Conservation (phyloP, 2,797 vertebrate genomes). For the Rhincodon typus region DNA sequence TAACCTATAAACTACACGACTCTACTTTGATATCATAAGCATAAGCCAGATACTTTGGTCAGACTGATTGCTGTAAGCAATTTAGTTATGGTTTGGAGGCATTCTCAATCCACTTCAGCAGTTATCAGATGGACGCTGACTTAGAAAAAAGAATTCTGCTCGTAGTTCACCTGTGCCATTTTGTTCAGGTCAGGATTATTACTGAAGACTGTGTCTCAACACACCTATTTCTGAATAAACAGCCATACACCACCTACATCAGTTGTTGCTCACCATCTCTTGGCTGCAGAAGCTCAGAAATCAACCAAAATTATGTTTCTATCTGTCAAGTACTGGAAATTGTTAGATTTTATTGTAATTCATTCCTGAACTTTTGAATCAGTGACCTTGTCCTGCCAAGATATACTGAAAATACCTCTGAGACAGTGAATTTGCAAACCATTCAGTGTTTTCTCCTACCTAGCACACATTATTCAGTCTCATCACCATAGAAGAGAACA, state of each 20-base stretch:
- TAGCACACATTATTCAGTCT: not conserved
- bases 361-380: not conserved
- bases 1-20: not conserved
- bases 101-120: not conserved
- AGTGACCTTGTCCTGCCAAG: not conserved
- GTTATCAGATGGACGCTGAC: not conserved
- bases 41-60: not conserved
- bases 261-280: not conserved
- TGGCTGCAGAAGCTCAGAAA: not conserved
- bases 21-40: not conserved
- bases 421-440: not conserved
- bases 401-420: not conserved
- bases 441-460: not conserved
- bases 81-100: not conserved
- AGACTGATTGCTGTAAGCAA: not conserved
- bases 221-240: not conserved
- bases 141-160: conserved; percentile 5
- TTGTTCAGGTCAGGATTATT: not conserved
- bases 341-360: not conserved
- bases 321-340: not conserved
- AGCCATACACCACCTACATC: not conserved
- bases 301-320: not conserved
- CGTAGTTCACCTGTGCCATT: not conserved
- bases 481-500: not conserved
- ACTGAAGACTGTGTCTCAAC: not conserved